phyloP scores from a whole-genome alignment of 1,140 invertebrate species.

The Hyphantria cunea region DNA sequence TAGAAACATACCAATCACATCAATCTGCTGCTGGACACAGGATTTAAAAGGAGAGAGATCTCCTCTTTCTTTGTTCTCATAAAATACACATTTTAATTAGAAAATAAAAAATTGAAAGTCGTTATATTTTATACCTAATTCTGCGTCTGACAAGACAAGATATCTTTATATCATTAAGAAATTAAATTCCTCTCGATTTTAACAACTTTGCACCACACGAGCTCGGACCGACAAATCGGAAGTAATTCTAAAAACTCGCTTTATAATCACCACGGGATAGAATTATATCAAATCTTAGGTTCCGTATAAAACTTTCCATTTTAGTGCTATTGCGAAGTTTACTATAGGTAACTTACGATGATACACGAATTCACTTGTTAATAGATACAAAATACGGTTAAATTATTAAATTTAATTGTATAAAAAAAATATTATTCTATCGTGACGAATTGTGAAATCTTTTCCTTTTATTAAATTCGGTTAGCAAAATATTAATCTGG shows the following conservation, averaged over 20 bases:
- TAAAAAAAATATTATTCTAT: too few relatives aligned
- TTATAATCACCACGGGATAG: slow-evolving; percentile 18
- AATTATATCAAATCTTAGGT: slow-evolving; percentile 34
- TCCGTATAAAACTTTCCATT: slow-evolving; percentile 49
- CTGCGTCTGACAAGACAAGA: too few relatives aligned
- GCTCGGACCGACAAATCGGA: slow-evolving; percentile 2
- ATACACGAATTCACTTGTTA: slow-evolving; percentile 44
- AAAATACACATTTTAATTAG: too few relatives aligned
- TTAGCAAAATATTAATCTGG: background rate
- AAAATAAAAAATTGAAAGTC: too few relatives aligned
- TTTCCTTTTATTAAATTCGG: too few relatives aligned
- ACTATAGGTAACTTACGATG: slow-evolving; percentile 51
- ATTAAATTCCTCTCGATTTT: background rate
- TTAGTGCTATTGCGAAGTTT: slow-evolving; percentile 45
- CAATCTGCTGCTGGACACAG: too few relatives aligned
- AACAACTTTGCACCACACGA: background rate
- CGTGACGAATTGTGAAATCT: too few relatives aligned
- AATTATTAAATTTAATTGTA: too few relatives aligned
- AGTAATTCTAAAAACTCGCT: slow-evolving; percentile 1
- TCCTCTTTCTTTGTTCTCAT: too few relatives aligned
- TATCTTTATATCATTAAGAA: background rate
- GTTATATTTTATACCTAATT: too few relatives aligned
- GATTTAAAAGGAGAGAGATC: background rate
- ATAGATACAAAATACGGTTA: slow-evolving; percentile 30
- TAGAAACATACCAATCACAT: background rate